Conservation (phyloP, 2,888 invertebrate species). For the Acleris literana region DNA sequence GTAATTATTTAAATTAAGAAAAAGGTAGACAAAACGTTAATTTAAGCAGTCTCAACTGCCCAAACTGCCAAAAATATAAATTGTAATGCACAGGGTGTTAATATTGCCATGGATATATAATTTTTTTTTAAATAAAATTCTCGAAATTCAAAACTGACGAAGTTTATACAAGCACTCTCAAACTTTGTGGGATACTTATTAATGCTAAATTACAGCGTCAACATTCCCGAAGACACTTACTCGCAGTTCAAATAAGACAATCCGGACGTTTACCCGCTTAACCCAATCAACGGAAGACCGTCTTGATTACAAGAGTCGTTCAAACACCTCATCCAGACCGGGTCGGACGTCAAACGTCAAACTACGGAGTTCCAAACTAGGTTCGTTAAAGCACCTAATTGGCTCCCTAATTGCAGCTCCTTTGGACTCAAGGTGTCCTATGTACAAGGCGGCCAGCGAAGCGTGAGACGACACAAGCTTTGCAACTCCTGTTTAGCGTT, state of each 20-base stretch:
- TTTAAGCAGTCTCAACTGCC: too few relatives aligned
- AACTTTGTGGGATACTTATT: too few relatives aligned
- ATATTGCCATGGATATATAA: too few relatives aligned
- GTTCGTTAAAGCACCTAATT: slow-evolving; percentile 80
- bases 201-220: too few relatives aligned
- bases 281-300: slow-evolving; percentile 26
- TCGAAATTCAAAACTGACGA: too few relatives aligned
- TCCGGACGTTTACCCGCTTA: slow-evolving; percentile 16
- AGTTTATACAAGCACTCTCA: too few relatives aligned
- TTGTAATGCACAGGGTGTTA: too few relatives aligned
- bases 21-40: too few relatives aligned
- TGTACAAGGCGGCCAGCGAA: slow-evolving; percentile 39
- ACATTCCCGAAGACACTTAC: too few relatives aligned
- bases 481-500: slow-evolving; percentile 38
- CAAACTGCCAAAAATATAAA: too few relatives aligned
- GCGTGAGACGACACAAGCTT: slow-evolving; percentile 37
- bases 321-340: slow-evolving; percentile 60
- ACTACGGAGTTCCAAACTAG: slow-evolving; percentile 69
- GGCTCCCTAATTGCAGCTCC: slow-evolving; percentile 75
- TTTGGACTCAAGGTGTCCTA: slow-evolving; percentile 74
- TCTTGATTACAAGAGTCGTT: slow-evolving; percentile 40
- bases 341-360: slow-evolving; percentile 71
- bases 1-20: too few relatives aligned
- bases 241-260: not conserved
- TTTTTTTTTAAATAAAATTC: too few relatives aligned